Conservation (phyloP, 2,888 invertebrate species). For the Thecocarcelia acutangulata region DNA sequence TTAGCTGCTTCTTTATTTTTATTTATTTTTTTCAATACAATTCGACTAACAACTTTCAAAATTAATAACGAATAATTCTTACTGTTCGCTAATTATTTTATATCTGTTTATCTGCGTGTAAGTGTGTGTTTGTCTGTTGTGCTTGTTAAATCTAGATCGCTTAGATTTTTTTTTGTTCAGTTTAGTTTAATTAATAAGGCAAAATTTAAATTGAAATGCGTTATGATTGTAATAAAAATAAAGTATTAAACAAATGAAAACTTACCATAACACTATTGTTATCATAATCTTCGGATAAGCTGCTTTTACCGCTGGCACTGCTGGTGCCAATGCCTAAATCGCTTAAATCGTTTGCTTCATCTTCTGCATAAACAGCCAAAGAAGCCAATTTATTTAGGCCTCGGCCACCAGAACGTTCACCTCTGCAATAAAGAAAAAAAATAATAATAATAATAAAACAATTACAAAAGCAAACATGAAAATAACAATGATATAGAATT, state of each 20-base stretch:
- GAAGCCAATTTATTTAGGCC: slow-evolving; percentile 83
- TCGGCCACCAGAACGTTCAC: slow-evolving; percentile 82
- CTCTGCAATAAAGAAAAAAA: slow-evolving; percentile 70
- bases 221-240: background rate
- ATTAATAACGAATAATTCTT: slow-evolving; percentile 45
- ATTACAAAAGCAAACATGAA: slow-evolving; percentile 13
- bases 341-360: slow-evolving; percentile 91
- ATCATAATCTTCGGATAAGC: slow-evolving; percentile 85
- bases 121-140: slow-evolving; percentile 12
- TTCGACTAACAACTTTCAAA: slow-evolving; percentile 70
- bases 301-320: slow-evolving; percentile 84
- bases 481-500: slow-evolving; percentile 24
- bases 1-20: slow-evolving; percentile 1
- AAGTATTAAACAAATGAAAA: slow-evolving; percentile 65
- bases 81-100: slow-evolving; percentile 25
- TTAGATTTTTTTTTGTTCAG: slow-evolving; percentile 64
- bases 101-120: background rate
- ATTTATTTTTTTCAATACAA: background rate
- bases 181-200: slow-evolving; percentile 37
- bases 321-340: slow-evolving; percentile 90
- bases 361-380: slow-evolving; percentile 89
- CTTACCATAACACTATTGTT: slow-evolving; percentile 85
- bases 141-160: slow-evolving; percentile 43
- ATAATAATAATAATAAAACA: slow-evolving; percentile 21
- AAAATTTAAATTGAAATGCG: slow-evolving; percentile 9